phyloP scores from a whole-genome alignment of 35 echinoderm and acorn worm genomes.

The Ophioderma brevispina region DNA sequence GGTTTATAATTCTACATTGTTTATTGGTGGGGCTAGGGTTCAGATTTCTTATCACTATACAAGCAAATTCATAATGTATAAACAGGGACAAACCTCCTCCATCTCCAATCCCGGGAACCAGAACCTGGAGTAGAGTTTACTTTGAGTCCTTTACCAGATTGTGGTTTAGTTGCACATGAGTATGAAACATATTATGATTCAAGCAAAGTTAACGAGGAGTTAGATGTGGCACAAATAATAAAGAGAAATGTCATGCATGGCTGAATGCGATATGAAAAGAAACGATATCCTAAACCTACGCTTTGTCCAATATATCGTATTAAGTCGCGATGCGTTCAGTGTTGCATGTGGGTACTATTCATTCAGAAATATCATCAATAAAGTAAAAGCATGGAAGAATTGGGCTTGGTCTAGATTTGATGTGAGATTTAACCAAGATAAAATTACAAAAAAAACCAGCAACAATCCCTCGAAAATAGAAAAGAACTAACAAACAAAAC shows the following conservation, averaged over 20 bases:
- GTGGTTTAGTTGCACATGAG: background rate
- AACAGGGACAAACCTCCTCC: background rate
- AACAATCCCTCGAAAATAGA: background rate
- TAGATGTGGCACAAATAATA: background rate
- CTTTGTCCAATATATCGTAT: background rate
- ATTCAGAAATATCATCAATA: background rate
- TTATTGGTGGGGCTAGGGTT: background rate
- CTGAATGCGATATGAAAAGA: background rate
- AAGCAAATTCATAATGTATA: background rate
- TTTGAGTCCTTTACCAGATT: background rate
- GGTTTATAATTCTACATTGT: background rate
- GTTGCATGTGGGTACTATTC: background rate
- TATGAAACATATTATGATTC: background rate
- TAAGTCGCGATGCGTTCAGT: background rate
- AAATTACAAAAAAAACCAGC: background rate
- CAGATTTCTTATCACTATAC: background rate
- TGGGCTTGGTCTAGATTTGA: background rate
- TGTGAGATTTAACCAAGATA: background rate
- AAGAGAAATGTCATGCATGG: background rate
- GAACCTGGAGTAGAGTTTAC: background rate
- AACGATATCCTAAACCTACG: background rate
- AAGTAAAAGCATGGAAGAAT: background rate
- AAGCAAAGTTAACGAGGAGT: background rate
- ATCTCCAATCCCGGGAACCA: background rate
- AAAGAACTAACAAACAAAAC: background rate